Base-by-base conservation (phyloP, 2,797 vertebrate genomes). In the Clarias laeviceps region DNA sequence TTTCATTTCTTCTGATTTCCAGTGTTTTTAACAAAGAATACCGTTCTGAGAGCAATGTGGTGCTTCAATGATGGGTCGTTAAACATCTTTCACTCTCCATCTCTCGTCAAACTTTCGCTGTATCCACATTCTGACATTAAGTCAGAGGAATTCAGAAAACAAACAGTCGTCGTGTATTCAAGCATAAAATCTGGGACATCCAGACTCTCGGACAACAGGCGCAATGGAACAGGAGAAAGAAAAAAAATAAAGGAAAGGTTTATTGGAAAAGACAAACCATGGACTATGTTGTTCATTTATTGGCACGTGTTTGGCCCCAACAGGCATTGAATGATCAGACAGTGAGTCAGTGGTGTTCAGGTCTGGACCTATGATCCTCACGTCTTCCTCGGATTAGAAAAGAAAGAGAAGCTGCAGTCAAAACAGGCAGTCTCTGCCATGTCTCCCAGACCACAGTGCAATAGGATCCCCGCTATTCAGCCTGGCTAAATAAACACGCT, bases 261-360 rank as follows among this genome's bases (percentile, higher is more conserved):
- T 1, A 37, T 56, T 72, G 74, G 76, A n/a, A 72, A 77, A 80
- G 54, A 32, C 5, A 2, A 50, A 80, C 15, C 37, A 77, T 7
- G 85, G 56, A 70, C 29, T 59, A 9, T 85, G 68, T 80, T 77
- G 24, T 85, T 72, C 65, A 82, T 76, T 84, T 74, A 54, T 54
- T 64, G 32, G 61, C 61, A 73, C 74, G 62, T 17, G 2, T 78
- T 81, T 89, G 59, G 69, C 73, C 73, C 22, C 69, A 69, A 74
- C 82, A 50, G 59, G n/a, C 73, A 54, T 79, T 29, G 73, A 83
- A 89, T 87, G 84, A 87, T 66, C 84, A 90, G 89, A 90, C 89
- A 66, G 84, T 90, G 89, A 87, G 83, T 89, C 88, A 88, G 85
- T 57, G 20, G 64, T 37, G 50, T 64, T 82, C 86, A 34, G 56